Base-by-base conservation (phyloP, 2,888 invertebrate species). In the Bhutanitis thaidina region DNA sequence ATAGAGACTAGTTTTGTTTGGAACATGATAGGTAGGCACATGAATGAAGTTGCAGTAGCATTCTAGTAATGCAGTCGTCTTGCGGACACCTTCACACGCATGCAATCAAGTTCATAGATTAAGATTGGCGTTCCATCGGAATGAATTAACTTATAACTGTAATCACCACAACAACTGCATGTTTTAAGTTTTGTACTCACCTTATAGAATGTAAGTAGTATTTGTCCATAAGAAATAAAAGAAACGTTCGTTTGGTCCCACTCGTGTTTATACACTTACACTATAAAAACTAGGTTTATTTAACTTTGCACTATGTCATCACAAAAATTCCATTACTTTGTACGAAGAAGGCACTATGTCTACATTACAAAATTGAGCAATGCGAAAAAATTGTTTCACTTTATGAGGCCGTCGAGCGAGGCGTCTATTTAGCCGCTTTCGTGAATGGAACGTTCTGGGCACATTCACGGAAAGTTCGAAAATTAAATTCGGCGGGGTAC, bases 81-180 rank as follows among this genome's bases (percentile, higher is more conserved):
- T 61, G 77, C 60, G 16, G 60, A 70, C 54, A 73, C 76, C 80
- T 85, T 89, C 88, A 67, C 63, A 47, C 48, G 63, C 66, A 59
- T 77, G 65, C 79, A 83, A 85, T 83, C 87, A 87, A 88, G 87
- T 87, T 88, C 88, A 88, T 84, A 87, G 87, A 88, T 85, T 85
- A 83, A 74, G 82, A 87, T 80, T 84, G 84, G 79, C 84, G 71
- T 78, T 71, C 74, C 69, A 69, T 71, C 73, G 63, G 59, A 60
- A 65, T 62, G 64, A 65, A 67, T 69, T 68, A 52, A 59, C 49
- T 52, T 53, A 58, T 60, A 62, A 61, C 60, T 56, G 58, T 61
- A 61, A 62, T 59, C 60, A 60, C 56, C 46, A 49, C 41, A n/a
- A 40, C 67, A 64, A 62, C 60, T 61, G 62, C 63, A 62, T 59